Base-by-base conservation (phyloP, 2,113 vertebrate species). In the Antechinus stuartii region DNA sequence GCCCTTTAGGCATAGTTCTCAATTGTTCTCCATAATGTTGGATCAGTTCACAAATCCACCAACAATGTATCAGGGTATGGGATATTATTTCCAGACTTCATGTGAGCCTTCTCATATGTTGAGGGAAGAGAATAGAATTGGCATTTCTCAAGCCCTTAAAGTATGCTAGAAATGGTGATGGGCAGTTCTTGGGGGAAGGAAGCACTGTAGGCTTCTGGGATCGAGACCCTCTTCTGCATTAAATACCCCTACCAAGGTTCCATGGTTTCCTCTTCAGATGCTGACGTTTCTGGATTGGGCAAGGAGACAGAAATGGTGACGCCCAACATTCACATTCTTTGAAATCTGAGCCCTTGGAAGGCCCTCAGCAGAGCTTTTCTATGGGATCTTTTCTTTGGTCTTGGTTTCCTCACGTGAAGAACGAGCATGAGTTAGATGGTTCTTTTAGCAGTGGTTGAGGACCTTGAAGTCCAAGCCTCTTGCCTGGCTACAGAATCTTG, bases 191-290 rank as follows among this genome's bases (percentile, higher is more conserved):
- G n/a, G 8, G 94, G 61, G 92, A 47, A 96, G 61, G 92, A 47
- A 96, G 90, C 16, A 76, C 76, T 76, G 26, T 22, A 47, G 56
- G 23, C n/a, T 96, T 92, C 90, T 94, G 95, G 93, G 42, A 95
- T 93, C 46, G 94, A 47, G 12, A 94, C 26, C 90, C 68, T 84
- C 68, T 84, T 84, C n/a, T 22, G 5, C n/a, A 42, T 84, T 22
- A n/a, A 42, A 42, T 8, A 4, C 35, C 6, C 16, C 68, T 35
- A 42, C 16, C 0, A 1, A 42, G 68, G 42, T 96, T 92, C 46
- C n/a, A 30, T 94, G 56, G 92, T 7, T 68, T 4, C 1, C 53
- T 30, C 12, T 25, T 14, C 25, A 24, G 24, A 49, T 35, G 61
- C 24, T 35, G 30, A 91, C 25, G 91, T 49, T 90, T 76, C 92